These are phyloP conservation scores for Pachliopta kotzebuea DNA, from an alignment of 2,888 invertebrate species.

Conservation along the genomic window DNA sequence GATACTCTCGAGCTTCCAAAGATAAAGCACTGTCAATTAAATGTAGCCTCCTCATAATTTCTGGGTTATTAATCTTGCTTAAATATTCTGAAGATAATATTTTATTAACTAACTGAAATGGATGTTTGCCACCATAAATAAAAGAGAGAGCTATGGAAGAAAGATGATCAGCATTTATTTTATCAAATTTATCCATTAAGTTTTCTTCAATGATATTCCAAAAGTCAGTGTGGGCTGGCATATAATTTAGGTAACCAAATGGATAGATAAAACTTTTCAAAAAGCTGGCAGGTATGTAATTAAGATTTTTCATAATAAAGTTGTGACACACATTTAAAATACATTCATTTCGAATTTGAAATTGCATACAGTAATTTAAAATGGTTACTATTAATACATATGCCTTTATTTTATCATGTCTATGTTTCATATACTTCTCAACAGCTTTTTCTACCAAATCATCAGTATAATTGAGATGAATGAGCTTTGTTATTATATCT, in stretches of 20 bases:
- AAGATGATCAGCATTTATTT: slow-evolving; percentile 79
- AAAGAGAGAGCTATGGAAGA: slow-evolving; percentile 83
- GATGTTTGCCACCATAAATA: slow-evolving; percentile 82
- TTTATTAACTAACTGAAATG: slow-evolving; percentile 79
- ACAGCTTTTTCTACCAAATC: slow-evolving; percentile 79
- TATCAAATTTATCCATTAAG: slow-evolving; percentile 77
- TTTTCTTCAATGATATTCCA: slow-evolving; percentile 79
- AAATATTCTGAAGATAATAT: slow-evolving; percentile 83
- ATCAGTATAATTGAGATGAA: slow-evolving; percentile 78
- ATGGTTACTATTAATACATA: slow-evolving; percentile 81
- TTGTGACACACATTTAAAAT: slow-evolving; percentile 81
- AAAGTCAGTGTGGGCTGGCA: slow-evolving; percentile 75
- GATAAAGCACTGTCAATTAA: slow-evolving; percentile 83
- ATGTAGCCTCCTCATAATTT: slow-evolving; percentile 75
- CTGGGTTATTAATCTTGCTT: slow-evolving; percentile 72
- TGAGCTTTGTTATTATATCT: slow-evolving; percentile 77
- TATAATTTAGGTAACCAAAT: slow-evolving; percentile 82
- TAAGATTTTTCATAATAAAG: slow-evolving; percentile 75
- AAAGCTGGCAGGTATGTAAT: slow-evolving; percentile 72
- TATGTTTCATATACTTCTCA: slow-evolving; percentile 81
- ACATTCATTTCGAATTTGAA: slow-evolving; percentile 76
- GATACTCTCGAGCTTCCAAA: slow-evolving; percentile 81
- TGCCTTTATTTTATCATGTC: slow-evolving; percentile 65
- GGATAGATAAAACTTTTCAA: slow-evolving; percentile 80
- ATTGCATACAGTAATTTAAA: slow-evolving; percentile 82